Base-by-base conservation (phyloP, 2,113 vertebrate species). In the Typhlomys cinereus region DNA sequence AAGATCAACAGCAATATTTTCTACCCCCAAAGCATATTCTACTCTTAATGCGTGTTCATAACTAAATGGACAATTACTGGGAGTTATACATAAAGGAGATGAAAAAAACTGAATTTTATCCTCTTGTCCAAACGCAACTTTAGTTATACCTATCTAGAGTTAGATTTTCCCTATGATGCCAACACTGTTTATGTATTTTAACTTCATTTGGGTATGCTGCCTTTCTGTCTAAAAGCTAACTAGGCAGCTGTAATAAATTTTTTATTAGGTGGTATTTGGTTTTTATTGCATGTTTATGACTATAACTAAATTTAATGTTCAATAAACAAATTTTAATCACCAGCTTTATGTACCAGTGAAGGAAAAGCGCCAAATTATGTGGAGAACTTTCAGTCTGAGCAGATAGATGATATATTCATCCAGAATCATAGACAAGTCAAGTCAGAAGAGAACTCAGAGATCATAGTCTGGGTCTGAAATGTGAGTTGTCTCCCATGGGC, bases 1-100 rank as follows among this genome's bases (percentile, higher is more conserved):
- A 94, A 90, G 62, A 94, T 67, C 94, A 95, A 97, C 4, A 82
- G 66, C 69, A 73, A 34, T 71, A 52, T 90, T 96, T 97, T 94
- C 85, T 75, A 27, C 92, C 87, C 94, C 89, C 52, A 59, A 81
- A 81, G 78, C 67, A 41, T 36, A 0, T 94, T 95, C 90, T 85
- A 48, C 48, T 87, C 94, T 62, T 54, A 83, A 85, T 85, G 54
- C 1, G 54, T 52, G 87, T 50, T 36, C 44, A 61, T 21, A 76
- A 94, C 52, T 70, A 44, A 97, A 23, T 89, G 95, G 94, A 52
- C 66, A 3, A 44, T 62, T 71, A 89, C 67, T 64, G 67, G 50
- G 52, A 90, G 34, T 13, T 79, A 59, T 14, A 23, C 39, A 54
- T 7, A 67, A 84, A 27, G 23, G 54, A 91, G 82, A 88, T 66